phyloP scores from a whole-genome alignment of 1,140 invertebrate species.

The Tetragnatha versicolor region DNA sequence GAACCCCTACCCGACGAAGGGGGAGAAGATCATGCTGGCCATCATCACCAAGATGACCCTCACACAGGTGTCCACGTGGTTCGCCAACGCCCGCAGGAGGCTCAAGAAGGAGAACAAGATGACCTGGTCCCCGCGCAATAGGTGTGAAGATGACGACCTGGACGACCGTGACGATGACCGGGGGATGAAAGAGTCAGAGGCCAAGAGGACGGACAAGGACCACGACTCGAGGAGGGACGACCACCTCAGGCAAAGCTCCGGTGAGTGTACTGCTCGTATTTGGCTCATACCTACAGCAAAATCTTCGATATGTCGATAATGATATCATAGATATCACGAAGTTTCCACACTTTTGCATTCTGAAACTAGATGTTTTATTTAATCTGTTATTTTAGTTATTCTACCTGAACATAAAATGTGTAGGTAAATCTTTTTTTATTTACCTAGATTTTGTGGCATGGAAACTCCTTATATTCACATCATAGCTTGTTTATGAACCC shows the following conservation, averaged over 20 bases:
- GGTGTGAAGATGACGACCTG: conserved; percentile 65
- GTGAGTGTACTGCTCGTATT: background rate
- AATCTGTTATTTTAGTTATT: no score
- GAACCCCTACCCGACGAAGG: conserved; percentile 75
- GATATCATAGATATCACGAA: no score
- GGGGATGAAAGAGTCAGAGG: conserved; percentile 38
- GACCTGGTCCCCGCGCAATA: conserved; percentile 69
- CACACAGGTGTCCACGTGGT: conserved; percentile 72
- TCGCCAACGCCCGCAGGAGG: conserved; percentile 69
- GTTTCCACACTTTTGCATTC: no score
- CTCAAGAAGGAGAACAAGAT: conserved; percentile 73
- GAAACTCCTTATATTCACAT: no score
- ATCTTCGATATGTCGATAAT: no score
- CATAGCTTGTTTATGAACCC: no score
- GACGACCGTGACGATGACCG: conserved; percentile 55
- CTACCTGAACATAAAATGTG: no score
- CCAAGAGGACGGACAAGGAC: conserved; percentile 33
- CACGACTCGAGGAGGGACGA: conserved; percentile 25
- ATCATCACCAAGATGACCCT: conserved; percentile 71
- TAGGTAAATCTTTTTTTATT: no score
- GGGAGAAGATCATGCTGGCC: conserved; percentile 71
- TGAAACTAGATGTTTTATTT: no score
- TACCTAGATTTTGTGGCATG: no score
- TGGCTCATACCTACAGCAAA: no score
- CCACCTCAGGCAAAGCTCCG: conserved; percentile 28